phyloP scores from a whole-genome alignment of 2,888 invertebrate genomes.

The Ochlodes sylvanus region DNA sequence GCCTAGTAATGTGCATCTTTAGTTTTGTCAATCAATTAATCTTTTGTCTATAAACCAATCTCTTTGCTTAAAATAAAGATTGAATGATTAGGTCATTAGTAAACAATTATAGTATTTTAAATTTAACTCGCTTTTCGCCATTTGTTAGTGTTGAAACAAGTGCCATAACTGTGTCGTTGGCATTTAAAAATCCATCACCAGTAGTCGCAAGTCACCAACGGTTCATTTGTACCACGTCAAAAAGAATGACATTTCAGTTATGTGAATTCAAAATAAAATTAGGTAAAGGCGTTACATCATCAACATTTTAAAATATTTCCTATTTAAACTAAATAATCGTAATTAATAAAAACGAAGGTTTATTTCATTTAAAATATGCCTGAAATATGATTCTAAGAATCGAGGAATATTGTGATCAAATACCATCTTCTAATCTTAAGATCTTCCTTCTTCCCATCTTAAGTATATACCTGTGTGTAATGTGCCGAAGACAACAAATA shows the following conservation, averaged over 20 bases:
- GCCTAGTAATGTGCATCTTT: no score
- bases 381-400: no score
- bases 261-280: slow-evolving; percentile 76
- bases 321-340: slow-evolving; percentile 5
- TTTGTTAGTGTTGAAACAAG: slow-evolving; percentile 2
- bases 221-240: slow-evolving; percentile 76
- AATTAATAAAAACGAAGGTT: neutral
- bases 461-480: no score
- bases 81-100: no score
- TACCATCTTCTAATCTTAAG: no score
- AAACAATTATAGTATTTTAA: no score
- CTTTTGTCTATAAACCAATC: no score
- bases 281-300: slow-evolving; percentile 63
- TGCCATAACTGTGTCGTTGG: slow-evolving; percentile 62
- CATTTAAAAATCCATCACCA: slow-evolving; percentile 80
- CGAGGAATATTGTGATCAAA: no score
- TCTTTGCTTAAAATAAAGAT: no score
- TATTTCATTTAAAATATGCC: no score
- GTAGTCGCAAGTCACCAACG: slow-evolving; percentile 72
- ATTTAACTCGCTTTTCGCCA: neutral
- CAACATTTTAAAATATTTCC: slow-evolving; percentile 9
- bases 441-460: no score
- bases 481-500: neutral
- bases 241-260: slow-evolving; percentile 71
- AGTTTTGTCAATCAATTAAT: no score